These are phyloP conservation scores for Sarcophilus harrisii DNA, from an alignment of 2,797 vertebrate genomes.

Conservation along the genomic window DNA sequence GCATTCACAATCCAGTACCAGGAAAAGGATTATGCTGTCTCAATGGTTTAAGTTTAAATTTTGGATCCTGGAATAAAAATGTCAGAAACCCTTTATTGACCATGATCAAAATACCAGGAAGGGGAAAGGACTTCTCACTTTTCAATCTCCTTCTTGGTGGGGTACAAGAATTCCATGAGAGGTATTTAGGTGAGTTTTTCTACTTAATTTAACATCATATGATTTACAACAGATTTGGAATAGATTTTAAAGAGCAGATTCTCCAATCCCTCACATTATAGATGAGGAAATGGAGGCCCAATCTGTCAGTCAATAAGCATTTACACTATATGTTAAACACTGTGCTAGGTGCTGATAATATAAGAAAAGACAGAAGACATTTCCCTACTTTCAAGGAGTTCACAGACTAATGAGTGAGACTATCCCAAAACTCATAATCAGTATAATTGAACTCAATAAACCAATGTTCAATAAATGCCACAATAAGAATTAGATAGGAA, in stretches of 20 bases:
- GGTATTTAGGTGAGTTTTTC: neutral
- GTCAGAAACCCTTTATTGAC: neutral
- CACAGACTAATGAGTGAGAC: neutral
- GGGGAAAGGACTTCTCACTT: neutral
- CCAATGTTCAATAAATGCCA: neutral
- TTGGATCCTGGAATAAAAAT: neutral
- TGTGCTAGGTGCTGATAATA: neutral
- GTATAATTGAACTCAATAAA: neutral
- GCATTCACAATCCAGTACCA: neutral
- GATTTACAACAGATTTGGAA: neutral
- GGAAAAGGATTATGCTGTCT: neutral
- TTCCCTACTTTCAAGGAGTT: neutral
- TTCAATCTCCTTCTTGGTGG: neutral
- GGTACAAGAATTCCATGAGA: neutral
- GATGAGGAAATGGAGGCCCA: neutral
- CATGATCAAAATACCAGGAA: neutral
- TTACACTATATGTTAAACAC: neutral
- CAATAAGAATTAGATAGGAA: neutral
- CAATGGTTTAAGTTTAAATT: neutral
- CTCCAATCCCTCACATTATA: neutral
- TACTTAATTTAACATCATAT: neutral
- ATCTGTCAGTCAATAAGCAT: neutral
- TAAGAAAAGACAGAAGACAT: neutral
- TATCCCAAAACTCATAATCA: neutral
- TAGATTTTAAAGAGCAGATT: neutral